Conservation (phyloP, 2,797 vertebrate species). For the Cheirogaleus major region DNA sequence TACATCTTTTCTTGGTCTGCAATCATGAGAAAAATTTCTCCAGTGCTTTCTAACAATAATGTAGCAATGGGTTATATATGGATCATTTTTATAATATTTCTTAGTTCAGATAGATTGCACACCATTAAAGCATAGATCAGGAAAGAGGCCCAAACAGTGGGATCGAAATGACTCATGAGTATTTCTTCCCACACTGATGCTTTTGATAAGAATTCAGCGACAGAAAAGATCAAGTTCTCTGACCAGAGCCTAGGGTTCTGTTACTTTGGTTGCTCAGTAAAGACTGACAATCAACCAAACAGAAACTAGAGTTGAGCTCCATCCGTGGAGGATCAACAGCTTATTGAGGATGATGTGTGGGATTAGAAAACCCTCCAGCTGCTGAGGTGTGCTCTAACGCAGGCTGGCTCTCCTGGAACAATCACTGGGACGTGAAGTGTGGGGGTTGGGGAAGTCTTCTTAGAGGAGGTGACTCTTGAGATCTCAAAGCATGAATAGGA, state of each 20-base stretch:
- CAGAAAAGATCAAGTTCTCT: background rate
- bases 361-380: background rate
- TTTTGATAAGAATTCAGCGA: background rate
- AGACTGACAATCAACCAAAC: background rate
- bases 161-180: background rate
- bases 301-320: background rate
- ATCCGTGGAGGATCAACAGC: background rate
- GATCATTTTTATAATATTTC: background rate
- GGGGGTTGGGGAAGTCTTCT: background rate
- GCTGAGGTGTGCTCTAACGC: background rate
- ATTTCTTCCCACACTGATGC: background rate
- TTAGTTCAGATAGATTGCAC: background rate
- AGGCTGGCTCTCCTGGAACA: background rate
- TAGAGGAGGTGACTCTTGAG: background rate
- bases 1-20: background rate
- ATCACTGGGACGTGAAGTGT: accelerated
- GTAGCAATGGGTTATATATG: background rate
- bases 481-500: background rate
- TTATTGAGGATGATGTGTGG: background rate
- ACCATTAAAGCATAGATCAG: background rate
- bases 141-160: background rate
- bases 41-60: background rate
- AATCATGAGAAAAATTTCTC: background rate
- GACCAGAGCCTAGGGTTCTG: background rate
- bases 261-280: background rate